Conservation (phyloP, 2,888 invertebrate genomes). For the Lumbricus terrestris region DNA sequence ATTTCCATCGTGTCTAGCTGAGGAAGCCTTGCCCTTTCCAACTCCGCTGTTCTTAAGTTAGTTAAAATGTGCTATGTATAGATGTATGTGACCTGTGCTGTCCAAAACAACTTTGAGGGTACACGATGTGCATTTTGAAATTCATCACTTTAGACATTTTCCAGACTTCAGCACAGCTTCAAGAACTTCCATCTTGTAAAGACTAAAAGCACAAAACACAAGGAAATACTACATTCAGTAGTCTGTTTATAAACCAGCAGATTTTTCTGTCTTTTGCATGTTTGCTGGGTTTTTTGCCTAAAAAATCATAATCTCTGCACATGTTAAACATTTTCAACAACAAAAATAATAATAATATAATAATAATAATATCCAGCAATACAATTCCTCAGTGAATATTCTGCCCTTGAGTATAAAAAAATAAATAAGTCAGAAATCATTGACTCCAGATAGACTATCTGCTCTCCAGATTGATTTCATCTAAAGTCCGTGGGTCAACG, state of each 20-base stretch:
- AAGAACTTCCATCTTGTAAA: not conserved
- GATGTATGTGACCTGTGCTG: not conserved
- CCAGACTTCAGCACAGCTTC: not conserved
- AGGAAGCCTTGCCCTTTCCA: not conserved
- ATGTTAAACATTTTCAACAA: not conserved
- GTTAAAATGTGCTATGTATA: not conserved
- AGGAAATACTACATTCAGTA: not conserved
- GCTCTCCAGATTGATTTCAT: too few relatives aligned
- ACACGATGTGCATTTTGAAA: not conserved
- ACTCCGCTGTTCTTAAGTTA: not conserved
- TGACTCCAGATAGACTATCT: too few relatives aligned
- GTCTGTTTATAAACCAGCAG: not conserved
- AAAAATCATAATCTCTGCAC: not conserved
- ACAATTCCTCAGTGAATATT: not conserved
- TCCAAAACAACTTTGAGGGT: not conserved
- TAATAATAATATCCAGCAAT: not conserved
- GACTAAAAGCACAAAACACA: not conserved
- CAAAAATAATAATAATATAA: not conserved
- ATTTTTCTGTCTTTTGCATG: not conserved
- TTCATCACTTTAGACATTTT: not conserved
- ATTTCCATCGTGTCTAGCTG: not conserved
- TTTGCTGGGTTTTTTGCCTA: too few relatives aligned
- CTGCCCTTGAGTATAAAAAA: too few relatives aligned
- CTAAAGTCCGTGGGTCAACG: too few relatives aligned
- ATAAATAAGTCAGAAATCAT: too few relatives aligned